Evolutionary conservation across 1,140 invertebrate genomes (phyloP), one percentile per base, ranked within the genome.

Genomic region (Conopomorpha cramerella): DNA sequence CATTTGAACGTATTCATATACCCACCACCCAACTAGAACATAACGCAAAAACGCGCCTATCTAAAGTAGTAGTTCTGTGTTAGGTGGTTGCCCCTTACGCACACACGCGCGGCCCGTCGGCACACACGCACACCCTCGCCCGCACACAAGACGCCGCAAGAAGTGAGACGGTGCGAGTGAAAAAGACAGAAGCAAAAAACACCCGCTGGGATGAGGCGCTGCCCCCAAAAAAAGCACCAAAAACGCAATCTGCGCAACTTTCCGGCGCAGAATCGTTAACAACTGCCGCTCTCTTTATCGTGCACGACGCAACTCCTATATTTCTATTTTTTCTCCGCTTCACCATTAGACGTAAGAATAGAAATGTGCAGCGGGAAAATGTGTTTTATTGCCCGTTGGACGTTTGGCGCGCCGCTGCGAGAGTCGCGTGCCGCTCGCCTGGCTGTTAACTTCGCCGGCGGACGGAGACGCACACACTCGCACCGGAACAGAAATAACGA

Each of bases 401-500:
- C n/a, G 19, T 2, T 0, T 4, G 1, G 3, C 6, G 0, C 1
- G 0, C 29, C 7, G 26, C 50, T 30, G 38, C 27, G 19, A 34
- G 17, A 43, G 51, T 62, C 10, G 39, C 16, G 11, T 25, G 30
- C 8, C 12, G 8, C 6, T 2, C 6, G 8, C 11, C 7, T 55
- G 67, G 65, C 62, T 52, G 44, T 56, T 70, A 61, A 45, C 45
- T 52, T 49, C 39, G 33, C 46, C 51, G 51, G 37, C 53, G 49
- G 45, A 39, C 52, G 49, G 47, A 48, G 46, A 72, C 67, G 57
- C 71, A 72, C 68, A 73, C 71, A 73, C 46, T 55, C 46, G 51
- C 57, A 67, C 60, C 71, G 66, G 67, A 76, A 76, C 67, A 72
- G 67, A 76, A 76, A 76, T 76, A 76, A 76, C 71, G 71, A 76